A percentile compares a stretch with the other conserved stretches of the same genome.
phyloP scores from a whole-genome alignment of 2,113 vertebrate genomes.

The Calcarius ornatus region DNA sequence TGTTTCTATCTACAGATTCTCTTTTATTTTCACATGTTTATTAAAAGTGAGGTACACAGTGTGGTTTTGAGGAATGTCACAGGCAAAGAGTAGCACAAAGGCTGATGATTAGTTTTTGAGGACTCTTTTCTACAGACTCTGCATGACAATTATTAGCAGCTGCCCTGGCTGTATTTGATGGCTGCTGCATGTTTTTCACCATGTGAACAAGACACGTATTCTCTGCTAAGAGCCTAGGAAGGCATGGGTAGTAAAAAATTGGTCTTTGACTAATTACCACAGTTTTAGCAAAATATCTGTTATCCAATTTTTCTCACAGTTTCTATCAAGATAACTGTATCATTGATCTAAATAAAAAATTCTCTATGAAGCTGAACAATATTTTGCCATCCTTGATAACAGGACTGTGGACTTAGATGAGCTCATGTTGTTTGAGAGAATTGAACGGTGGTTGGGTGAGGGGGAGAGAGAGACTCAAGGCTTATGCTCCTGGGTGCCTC shows the following conservation, averaged over 20 bases:
- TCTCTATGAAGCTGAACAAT: not conserved
- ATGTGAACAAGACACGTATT: not conserved
- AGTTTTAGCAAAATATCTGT: not conserved
- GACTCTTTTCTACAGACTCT: not conserved
- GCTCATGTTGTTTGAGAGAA: not conserved
- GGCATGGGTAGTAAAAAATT: not conserved
- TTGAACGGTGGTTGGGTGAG: not conserved
- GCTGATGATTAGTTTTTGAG: not conserved
- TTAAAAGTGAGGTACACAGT: not conserved
- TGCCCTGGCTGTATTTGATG: not conserved
- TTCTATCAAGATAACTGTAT: not conserved
- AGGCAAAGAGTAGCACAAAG: not conserved
- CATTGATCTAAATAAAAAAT: not conserved
- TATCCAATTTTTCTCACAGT: not conserved
- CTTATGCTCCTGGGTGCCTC: not conserved
- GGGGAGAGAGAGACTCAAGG: not conserved
- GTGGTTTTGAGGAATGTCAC: not conserved
- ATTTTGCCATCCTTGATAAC: not conserved
- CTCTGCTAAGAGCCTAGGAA: not conserved
- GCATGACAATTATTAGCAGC: not conserved
- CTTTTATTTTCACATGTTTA: not conserved
- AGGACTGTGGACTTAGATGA: not conserved
- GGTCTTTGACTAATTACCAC: not conserved
- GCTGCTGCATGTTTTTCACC: not conserved
- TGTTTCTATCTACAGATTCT: not conserved